Base-by-base conservation (phyloP, 2,797 vertebrate species). In the Sorex maritimensis region DNA sequence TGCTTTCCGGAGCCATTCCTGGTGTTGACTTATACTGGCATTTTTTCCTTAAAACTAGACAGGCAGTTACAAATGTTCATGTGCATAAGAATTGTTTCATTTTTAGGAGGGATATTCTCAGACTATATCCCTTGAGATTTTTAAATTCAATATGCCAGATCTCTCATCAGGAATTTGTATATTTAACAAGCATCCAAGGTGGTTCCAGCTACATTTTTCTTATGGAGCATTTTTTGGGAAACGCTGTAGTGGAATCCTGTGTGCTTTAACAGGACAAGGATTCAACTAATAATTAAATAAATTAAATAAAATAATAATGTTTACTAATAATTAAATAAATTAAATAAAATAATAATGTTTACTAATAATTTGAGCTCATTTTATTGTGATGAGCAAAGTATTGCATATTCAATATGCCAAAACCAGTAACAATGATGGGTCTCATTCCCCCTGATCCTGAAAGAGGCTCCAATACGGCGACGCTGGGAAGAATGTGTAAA, bases 1-100 rank as follows among this genome's bases (percentile, higher is more conserved):
- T 93, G 17, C 82, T 93, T 93, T 82, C 44, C 49, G 1, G 52
- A 77, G 82, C 38, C 58, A 81, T 78, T 87, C 68, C 10, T 73
- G 68, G 72, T 69, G 90, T 91, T 93, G 81, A 71, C 49, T 88
- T 85, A 94, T 24, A 12, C 4, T 10, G 61, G 4, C 21, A 44
- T 83, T n/a, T 55, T 87, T 79, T 74, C 67, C 28, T 75, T 58
- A 46, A 30, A n/a, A 21, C 14, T 74, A 71, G 74, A 86, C 49
- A 84, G 81, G 30, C 44, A 41, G 24, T 12, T 78, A 72, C 74
- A 73, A 74, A 11, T 49, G 46, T 89, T 41, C 49, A 46, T 28
- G 24, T 41, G 23, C 11, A 2, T 69, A 72, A 81, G 52, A 93
- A 46, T 78, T 26, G 73, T n/a, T 63, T 58, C 28, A 52, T 52